phyloP scores from a whole-genome alignment of 2,888 invertebrate genomes.

The Chrysolina oricalcia region DNA sequence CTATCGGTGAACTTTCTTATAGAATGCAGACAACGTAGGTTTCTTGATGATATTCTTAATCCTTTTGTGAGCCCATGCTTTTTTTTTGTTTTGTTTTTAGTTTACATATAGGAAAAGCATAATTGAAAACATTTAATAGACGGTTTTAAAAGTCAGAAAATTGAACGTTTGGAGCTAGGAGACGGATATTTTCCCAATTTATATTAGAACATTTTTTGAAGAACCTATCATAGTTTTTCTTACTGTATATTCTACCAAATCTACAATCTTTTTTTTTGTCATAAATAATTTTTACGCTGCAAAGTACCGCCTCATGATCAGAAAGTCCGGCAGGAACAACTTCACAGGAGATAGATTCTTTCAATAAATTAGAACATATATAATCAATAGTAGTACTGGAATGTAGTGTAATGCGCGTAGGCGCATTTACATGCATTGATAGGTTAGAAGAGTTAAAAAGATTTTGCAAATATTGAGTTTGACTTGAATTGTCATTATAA shows the following conservation, averaged over 20 bases:
- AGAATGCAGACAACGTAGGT: neutral
- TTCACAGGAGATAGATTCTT: neutral
- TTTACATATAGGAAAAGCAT: neutral
- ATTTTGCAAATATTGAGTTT: neutral
- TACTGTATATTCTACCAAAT: neutral
- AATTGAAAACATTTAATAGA: neutral
- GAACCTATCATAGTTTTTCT: neutral
- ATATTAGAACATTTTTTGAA: neutral
- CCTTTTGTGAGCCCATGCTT: conserved; percentile 4
- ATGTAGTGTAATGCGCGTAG: neutral
- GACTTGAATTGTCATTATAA: neutral
- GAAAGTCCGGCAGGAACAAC: neutral
- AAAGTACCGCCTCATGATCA: neutral
- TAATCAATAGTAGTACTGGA: neutral
- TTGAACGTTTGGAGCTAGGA: neutral
- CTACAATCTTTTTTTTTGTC: neutral
- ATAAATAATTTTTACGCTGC: neutral
- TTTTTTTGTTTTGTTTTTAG: neutral
- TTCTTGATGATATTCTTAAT: conserved; percentile 1
- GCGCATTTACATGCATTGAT: neutral
- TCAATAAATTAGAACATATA: neutral
- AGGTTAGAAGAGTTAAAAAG: neutral
- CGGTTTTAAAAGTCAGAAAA: neutral
- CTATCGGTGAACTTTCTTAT: neutral
- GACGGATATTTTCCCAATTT: neutral